phyloP scores from a whole-genome alignment of 2,113 vertebrate species.

The Ahaetulla prasina region DNA sequence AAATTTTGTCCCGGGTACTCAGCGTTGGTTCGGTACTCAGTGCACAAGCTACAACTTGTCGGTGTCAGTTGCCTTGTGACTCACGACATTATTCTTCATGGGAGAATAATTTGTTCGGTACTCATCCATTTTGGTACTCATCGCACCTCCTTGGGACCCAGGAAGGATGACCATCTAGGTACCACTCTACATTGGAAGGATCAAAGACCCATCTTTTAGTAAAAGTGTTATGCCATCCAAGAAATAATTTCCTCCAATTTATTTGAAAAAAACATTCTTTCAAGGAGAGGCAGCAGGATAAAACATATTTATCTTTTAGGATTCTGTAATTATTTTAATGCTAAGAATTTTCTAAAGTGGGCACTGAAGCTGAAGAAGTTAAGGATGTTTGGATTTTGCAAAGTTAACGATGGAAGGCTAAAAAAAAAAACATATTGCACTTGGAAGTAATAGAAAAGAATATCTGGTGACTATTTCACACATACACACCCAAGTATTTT shows the following conservation, averaged over 20 bases:
- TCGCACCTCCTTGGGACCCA: too few species aligned
- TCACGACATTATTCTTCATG: too few species aligned
- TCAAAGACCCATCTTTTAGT: background rate
- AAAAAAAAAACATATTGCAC: constrained; percentile 25
- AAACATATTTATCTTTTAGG: constrained; percentile 14
- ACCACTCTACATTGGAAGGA: too few species aligned
- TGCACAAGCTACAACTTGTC: too few species aligned
- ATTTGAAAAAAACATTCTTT: background rate
- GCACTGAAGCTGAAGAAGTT: constrained; percentile 2
- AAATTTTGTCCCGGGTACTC: too few species aligned
- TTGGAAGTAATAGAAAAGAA: constrained; percentile 28
- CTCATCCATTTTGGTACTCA: too few species aligned
- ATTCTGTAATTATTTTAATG: constrained; percentile 36
- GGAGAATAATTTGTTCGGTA: too few species aligned
- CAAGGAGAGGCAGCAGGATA: background rate
- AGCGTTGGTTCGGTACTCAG: too few species aligned
- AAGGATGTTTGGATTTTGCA: constrained; percentile 4
- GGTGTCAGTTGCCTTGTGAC: too few species aligned
- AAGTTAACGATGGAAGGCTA: constrained; percentile 35
- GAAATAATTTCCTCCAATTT: constrained; percentile 10
- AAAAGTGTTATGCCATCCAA: background rate
- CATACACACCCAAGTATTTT: background rate
- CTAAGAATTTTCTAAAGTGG: background rate
- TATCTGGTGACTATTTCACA: background rate
- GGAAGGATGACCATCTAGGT: too few species aligned